A percentile compares a stretch with the other conserved stretches of the same genome.
phyloP scores from a whole-genome alignment of 2,888 invertebrate species.

The Brachypalpus laphriformis region DNA sequence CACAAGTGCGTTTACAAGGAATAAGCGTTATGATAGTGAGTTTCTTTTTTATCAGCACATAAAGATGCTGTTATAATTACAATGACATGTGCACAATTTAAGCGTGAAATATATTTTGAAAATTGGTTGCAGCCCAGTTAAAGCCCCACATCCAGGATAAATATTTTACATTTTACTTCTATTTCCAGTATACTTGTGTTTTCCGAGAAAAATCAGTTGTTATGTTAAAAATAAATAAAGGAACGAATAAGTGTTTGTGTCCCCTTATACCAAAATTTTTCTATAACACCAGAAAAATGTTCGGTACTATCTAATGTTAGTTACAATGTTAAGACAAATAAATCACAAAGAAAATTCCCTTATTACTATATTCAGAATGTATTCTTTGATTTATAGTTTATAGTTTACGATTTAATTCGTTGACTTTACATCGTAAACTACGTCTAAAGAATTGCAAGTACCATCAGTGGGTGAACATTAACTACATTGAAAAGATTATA shows the following conservation, averaged over 20 bases:
- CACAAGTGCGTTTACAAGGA: slow-evolving; percentile 57
- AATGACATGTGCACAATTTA: slow-evolving; percentile 64
- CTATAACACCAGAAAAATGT: slow-evolving; percentile 48
- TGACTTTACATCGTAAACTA: no score
- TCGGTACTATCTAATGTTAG: slow-evolving; percentile 38
- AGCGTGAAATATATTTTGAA: slow-evolving; percentile 55
- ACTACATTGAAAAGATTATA: no score
- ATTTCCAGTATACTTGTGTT: slow-evolving; percentile 58
- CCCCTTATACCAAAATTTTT: slow-evolving; percentile 33
- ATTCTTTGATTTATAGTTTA: no score
- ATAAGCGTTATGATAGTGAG: slow-evolving; percentile 62
- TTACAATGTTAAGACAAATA: slow-evolving; percentile 17
- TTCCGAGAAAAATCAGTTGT: slow-evolving; percentile 45
- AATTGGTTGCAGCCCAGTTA: slow-evolving; percentile 38
- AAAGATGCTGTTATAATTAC: slow-evolving; percentile 33
- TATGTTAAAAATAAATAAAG: slow-evolving; percentile 19
- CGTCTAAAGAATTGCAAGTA: no score
- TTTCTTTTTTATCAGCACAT: slow-evolving; percentile 34
- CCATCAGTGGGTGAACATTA: no score
- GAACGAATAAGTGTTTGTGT: neutral
- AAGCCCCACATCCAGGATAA: slow-evolving; percentile 63
- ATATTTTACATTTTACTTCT: slow-evolving; percentile 25
- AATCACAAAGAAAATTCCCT: neutral
- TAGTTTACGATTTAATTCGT: no score
- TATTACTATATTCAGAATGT: no score